Evolutionary conservation across 23 tunicate genomes (phyloP), one percentile per base, ranked within the genome.

Genomic region (Clavelina lepadiformis): DNA sequence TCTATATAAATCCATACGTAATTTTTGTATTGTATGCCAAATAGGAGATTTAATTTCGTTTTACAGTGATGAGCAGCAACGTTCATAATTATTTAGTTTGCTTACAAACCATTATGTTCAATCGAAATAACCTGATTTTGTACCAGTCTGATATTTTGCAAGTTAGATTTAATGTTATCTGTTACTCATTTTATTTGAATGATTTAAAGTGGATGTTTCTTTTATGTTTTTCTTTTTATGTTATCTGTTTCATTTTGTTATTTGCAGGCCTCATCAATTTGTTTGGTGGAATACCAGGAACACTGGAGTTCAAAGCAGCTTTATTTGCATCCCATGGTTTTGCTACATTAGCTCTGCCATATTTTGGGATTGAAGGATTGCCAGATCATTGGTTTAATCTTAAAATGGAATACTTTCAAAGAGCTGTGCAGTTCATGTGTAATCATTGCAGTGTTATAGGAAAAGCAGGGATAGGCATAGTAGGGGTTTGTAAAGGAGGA

Each of bases 241-340:
- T n/a, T n/a, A n/a, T n/a, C n/a, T n/a, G n/a, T n/a, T n/a, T n/a
- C 49, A 41, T 41, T 41, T 41, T 15, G 13, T 8, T 41, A 41
- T 60, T 60, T 53, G 7, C 29, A 72, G 78, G 68, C 8, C 22
- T 72, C 7, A 26, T 72, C 3, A 34, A 3, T 38, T 21, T 72
- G 68, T 72, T 72, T 59, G 78, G 78, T n/a, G 68, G 55, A 15
- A 3, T 37, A 31, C 33, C 68, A 2, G 56, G 68, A 2, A 49
- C 46, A 2, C 56, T 59, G 6, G 78, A 59, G 41, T 72, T 22
- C 29, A 58, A 72, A 59, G 56, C 78, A 22, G 60, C 78, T 20
- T 44, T 72, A 55, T 41, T 72, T 22, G 68, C 78, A 3, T 72
- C 69, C 8, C 78, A 72, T 41, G 78, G 78, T 26, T 72, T 72